Evolutionary conservation across 2,888 invertebrate species (phyloP), one percentile per base, ranked within the genome.

Genomic region (Encarsia formosa): DNA sequence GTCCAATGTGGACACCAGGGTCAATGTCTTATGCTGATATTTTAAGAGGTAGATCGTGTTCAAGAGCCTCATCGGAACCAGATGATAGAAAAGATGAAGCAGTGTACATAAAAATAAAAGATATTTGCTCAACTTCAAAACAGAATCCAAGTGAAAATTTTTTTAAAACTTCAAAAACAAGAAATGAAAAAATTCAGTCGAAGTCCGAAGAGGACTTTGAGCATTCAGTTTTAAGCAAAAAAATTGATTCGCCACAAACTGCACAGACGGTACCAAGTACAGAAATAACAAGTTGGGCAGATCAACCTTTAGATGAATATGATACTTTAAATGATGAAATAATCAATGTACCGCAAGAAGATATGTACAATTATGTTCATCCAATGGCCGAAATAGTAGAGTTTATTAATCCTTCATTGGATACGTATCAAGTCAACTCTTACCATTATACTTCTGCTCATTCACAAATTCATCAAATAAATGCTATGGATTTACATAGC

Each of bases 1-100:
- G 86, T 70, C 87, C 87, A 15, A 81, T 85, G 68, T 88, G 88
- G 88, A 70, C 78, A 37, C 85, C 84, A 3, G 87, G 86, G 24
- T 83, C 84, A 20, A 82, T 86, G 41, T 83, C 88, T 40, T 91
- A 90, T 71, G 88, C 91, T 41, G 88, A 88, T 74, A 85, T 91
- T 58, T 79, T 90, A 55, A 81, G 83, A 61, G 88, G 89, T 8
- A 55, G 56, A 4, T 62, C 63, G 15, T 61, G 64, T 4, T 60
- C 63, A 4, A 63, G 63, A 39, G 63, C 65, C 4, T 61, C 64
- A 31, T 64, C 64, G 9, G 65, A 64, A 15, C 41, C 60, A 1
- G 56, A 49, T 32, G 62, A 63, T 41, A 11, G 59, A 44, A 9
- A 57, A 5, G 58, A 59, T 40, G 62, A 65, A 40, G 61, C 59